phyloP scores from a whole-genome alignment of 2,113 vertebrate genomes.

The Platysternon megacephalum region DNA sequence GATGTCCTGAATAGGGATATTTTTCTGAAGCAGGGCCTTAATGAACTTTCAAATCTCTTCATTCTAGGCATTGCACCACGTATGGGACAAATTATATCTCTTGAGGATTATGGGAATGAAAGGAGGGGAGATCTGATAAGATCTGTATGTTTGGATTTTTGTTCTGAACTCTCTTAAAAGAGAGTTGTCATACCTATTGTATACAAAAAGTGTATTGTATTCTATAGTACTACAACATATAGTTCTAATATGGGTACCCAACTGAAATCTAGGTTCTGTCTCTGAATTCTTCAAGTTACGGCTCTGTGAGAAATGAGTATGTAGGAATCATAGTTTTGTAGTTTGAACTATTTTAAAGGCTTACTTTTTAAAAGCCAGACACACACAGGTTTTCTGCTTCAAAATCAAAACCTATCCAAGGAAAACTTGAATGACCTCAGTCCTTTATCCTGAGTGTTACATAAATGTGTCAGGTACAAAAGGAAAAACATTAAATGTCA shows the following conservation, averaged over 20 bases:
- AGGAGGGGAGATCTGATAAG: background rate
- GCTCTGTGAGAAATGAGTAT: background rate
- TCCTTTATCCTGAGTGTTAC: background rate
- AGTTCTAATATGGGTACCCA: background rate
- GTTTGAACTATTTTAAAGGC: background rate
- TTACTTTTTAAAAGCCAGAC: background rate
- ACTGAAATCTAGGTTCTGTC: background rate
- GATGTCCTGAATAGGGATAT: accelerated
- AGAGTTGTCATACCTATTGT: background rate
- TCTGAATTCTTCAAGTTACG: background rate
- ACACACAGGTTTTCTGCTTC: background rate
- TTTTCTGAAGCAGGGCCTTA: background rate
- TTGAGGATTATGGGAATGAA: background rate
- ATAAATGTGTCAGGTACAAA: background rate
- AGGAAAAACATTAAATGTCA: background rate
- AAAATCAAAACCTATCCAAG: background rate
- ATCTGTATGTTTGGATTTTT: background rate
- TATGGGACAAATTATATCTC: background rate
- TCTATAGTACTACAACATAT: background rate
- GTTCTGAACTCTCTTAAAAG: background rate
- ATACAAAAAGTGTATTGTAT: background rate
- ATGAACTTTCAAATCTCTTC: background rate
- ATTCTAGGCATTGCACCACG: accelerated
- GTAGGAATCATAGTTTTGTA: background rate
- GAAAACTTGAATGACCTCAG: background rate